These are phyloP conservation scores for Stenopsyche tienmushanensis DNA, from an alignment of 1,140 invertebrate genomes.

Conservation along the genomic window DNA sequence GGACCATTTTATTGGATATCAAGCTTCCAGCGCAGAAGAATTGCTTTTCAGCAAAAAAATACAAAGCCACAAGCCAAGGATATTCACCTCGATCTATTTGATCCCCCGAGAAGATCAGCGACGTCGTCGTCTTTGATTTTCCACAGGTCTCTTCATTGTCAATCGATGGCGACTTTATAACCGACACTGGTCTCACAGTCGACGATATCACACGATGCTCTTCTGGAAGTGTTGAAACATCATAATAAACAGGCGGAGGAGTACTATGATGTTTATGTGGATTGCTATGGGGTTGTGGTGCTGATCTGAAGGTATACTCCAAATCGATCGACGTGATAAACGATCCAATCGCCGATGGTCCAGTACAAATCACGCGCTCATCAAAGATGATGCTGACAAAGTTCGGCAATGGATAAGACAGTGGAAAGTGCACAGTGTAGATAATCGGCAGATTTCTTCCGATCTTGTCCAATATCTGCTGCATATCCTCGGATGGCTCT, in stretches of 20 bases:
- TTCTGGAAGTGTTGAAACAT: too few species aligned
- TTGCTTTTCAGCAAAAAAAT: conserved; percentile 46
- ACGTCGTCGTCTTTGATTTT: background rate
- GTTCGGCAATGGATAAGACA: conserved; percentile 44
- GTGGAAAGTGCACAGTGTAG: conserved; percentile 48
- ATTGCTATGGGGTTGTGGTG: too few species aligned
- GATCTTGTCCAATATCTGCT: conserved; percentile 42
- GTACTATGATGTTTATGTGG: too few species aligned
- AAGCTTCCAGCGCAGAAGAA: conserved; percentile 49
- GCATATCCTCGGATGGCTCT: conserved; percentile 44
- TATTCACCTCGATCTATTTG: conserved; percentile 48
- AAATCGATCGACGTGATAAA: conserved; percentile 46
- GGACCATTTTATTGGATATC: conserved; percentile 43
- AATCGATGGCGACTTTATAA: too few species aligned
- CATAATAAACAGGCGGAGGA: too few species aligned
- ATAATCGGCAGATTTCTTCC: conserved; percentile 41
- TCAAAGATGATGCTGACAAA: conserved; percentile 47
- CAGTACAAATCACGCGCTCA: conserved; percentile 43
- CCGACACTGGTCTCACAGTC: too few species aligned
- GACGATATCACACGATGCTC: too few species aligned
- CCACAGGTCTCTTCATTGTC: too few species aligned
- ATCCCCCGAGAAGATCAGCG: conserved; percentile 4
- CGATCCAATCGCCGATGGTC: conserved; percentile 34
- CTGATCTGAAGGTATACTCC: conserved; percentile 48
- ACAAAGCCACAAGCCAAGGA: conserved; percentile 61